Evolutionary conservation across 2,797 vertebrate genomes (phyloP), one percentile per base, ranked within the genome.

Genomic region (Danio aesculapii): DNA sequence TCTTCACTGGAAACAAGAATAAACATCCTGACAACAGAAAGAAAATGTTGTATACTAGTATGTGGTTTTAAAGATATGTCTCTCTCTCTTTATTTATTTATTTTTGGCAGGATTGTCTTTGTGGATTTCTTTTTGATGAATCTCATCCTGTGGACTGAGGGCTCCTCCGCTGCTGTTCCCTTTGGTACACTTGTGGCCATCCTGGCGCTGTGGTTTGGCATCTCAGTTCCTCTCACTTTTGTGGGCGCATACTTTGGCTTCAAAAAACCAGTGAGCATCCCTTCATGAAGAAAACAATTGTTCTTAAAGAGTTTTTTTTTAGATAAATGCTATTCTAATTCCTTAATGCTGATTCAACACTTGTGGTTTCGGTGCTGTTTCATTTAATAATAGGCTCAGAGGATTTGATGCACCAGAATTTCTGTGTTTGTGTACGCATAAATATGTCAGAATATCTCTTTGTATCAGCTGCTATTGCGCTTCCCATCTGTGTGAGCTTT

Each of bases 121-220:
- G 93, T 94, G 11, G 95, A 97, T 88, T 95, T 98, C 90, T 98
- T 99, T 88, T 88, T 97, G 86, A 98, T 97, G 96, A 99, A 98
- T 91, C 91, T 97, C 84, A 98, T 98, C 89, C 93, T 98, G 21
- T 97, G 96, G 96, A 94, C 94, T 46, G 95, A 98, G 85, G 95
- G 95, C 0, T 99, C 97, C 16, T 97, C 96, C 1, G 95, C 96
- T 43, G 95, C 96, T 4, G 94, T 98, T 80, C 96, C 96, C 44
- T 99, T 98, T 53, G 93, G 92, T 30, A 96, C 95, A 5, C 88
- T 98, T 67, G 92, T 97, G 83, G 95, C 94, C 50, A 92, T 97
- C 81, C 90, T 98, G 85, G 95, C 94, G 3, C 91, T 97, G 90
- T 97, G 96, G 96, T 96, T 98, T 91, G 96, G 96, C 84, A 95